Conservation (phyloP, 2,888 invertebrate species). For the Rhimphoctona megacephalus region DNA sequence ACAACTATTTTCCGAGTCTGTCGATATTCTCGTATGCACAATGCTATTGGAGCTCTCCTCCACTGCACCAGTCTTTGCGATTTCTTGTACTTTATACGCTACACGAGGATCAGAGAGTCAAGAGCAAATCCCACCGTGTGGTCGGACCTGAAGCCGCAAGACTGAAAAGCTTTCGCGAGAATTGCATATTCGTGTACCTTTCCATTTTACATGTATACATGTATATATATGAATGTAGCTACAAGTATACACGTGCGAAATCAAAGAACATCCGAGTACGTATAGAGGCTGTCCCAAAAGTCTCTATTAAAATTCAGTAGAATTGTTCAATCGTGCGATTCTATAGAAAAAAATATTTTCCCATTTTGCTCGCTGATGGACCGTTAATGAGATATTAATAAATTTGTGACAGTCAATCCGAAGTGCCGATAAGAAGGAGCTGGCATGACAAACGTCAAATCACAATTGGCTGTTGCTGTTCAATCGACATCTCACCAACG, state of each 20-base stretch:
- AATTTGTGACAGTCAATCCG: not conserved
- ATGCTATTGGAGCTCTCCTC: slow-evolving; percentile 42
- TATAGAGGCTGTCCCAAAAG: slow-evolving; percentile 3
- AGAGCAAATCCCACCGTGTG: slow-evolving; percentile 54
- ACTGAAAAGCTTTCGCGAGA: slow-evolving; percentile 43
- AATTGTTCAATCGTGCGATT: not conserved
- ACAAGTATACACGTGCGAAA: not conserved
- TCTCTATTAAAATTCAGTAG: not conserved
- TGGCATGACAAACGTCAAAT: not conserved
- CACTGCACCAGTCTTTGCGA: slow-evolving; percentile 7
- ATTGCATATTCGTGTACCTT: slow-evolving; percentile 50
- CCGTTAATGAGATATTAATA: not conserved
- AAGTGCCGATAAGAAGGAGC: not conserved
- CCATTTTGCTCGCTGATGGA: not conserved
- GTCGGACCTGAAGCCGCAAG: slow-evolving; percentile 11
- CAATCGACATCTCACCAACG: not conserved
- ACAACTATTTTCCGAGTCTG: slow-evolving; percentile 44
- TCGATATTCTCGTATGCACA: slow-evolving; percentile 55
- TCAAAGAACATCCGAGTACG: not conserved
- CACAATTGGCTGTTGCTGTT: not conserved
- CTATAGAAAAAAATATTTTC: not conserved
- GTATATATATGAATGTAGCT: not conserved
- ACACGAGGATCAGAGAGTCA: slow-evolving; percentile 41
- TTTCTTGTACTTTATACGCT: slow-evolving; percentile 48
- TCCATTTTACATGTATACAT: slow-evolving; percentile 1